These are phyloP conservation scores for Phalloptychus januarius DNA, from an alignment of 2,797 vertebrate species.

Conservation along the genomic window DNA sequence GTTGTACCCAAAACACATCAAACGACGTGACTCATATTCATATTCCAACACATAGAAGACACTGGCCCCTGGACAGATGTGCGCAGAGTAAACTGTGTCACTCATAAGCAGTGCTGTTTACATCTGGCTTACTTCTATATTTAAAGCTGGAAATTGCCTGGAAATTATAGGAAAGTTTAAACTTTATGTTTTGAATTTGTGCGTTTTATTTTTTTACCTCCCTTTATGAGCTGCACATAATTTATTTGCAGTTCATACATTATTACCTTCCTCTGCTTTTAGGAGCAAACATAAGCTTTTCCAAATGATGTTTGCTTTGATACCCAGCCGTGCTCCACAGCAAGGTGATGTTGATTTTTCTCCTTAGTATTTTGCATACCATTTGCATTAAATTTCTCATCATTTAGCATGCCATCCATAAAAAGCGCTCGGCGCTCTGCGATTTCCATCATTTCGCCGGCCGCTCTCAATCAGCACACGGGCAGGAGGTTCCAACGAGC, in stretches of 20 bases:
- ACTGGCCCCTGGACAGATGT: not conserved
- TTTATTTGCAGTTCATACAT: constrained; percentile 24
- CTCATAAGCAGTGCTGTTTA: not conserved
- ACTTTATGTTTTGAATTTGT: constrained; percentile 2
- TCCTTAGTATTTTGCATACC: constrained; percentile 24
- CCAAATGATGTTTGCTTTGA: constrained; percentile 14
- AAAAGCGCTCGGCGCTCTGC: not conserved
- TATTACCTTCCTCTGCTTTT: constrained; percentile 23
- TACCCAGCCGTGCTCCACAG: not conserved
- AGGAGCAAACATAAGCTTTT: constrained; percentile 15
- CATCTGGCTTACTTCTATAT: not conserved
- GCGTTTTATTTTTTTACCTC: not conserved
- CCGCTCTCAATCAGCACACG: constrained; percentile 1
- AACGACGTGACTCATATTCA: not conserved
- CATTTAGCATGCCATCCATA: constrained; percentile 11
- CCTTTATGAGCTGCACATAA: constrained; percentile 14
- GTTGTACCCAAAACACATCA: not conserved
- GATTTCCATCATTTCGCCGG: not conserved
- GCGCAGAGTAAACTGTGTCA: not conserved
- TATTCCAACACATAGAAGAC: not conserved
- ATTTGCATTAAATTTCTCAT: constrained; percentile 38
- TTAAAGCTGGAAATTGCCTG: constrained; percentile 5
- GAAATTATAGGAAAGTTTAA: constrained; percentile 15
- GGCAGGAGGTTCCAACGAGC: constrained; percentile 14
- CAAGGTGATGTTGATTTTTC: constrained; percentile 13